A percentile compares a stretch with the other conserved stretches of the same genome.
Evolutionary conservation across 2,888 invertebrate genomes (phyloP).

Genomic region (Catocala sponsa): DNA sequence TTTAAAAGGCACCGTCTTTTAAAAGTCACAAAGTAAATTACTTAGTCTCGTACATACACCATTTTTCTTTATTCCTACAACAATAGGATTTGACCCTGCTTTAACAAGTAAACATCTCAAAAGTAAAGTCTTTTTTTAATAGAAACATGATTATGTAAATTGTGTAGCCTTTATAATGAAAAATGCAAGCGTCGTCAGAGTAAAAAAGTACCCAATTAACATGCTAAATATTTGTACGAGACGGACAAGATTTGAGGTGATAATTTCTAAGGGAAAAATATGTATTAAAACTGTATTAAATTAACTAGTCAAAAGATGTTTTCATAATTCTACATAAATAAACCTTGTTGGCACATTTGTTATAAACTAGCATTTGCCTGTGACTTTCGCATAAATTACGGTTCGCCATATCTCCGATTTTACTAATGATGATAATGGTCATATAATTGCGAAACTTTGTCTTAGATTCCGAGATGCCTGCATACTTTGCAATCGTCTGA

Average conservation of each 20-base stretch:
- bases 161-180: slow-evolving; percentile 57
- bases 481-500: too few species aligned
- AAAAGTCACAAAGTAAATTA: too few species aligned
- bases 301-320: background rate
- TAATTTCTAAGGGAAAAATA: slow-evolving; percentile 4
- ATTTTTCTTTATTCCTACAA: background rate
- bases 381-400: too few species aligned
- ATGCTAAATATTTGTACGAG: slow-evolving; percentile 59
- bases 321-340: background rate
- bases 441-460: too few species aligned
- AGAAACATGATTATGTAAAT: slow-evolving; percentile 63
- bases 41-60: too few species aligned
- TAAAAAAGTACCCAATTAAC: slow-evolving; percentile 61
- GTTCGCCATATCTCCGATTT: too few species aligned
- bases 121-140: slow-evolving; percentile 45
- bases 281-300: slow-evolving; percentile 3
- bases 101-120: slow-evolving; percentile 35
- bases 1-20: too few species aligned
- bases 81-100: slow-evolving; percentile 33
- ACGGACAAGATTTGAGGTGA: slow-evolving; percentile 32
- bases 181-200: slow-evolving; percentile 58
- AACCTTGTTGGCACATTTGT: background rate
- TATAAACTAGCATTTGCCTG: too few species aligned
- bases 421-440: too few species aligned
- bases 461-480: too few species aligned